Conservation (phyloP, 2,888 invertebrate genomes). For the Litoditis marina region DNA sequence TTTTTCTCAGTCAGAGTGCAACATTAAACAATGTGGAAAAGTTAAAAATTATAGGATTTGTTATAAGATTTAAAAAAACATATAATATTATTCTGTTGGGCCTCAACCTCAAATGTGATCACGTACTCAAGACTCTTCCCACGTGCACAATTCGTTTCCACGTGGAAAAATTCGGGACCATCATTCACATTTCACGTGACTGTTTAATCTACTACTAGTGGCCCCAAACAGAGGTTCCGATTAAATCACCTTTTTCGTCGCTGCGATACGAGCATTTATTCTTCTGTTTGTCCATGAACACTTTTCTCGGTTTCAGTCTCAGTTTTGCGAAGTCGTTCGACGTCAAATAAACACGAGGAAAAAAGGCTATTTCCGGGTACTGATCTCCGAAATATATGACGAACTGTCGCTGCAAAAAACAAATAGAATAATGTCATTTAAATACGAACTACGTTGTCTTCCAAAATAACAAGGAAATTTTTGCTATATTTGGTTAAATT, state of each 20-base stretch:
- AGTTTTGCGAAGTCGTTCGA: constrained; percentile 6
- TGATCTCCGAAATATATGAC: constrained; percentile 16
- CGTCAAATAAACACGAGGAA: constrained; percentile 13
- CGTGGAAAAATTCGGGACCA: too few species aligned
- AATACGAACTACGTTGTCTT: background rate
- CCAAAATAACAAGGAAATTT: background rate
- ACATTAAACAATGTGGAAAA: background rate
- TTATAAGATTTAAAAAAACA: too few species aligned
- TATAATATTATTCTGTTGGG: too few species aligned
- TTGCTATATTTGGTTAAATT: background rate
- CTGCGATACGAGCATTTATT: constrained; percentile 7
- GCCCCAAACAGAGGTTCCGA: too few species aligned
- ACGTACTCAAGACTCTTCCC: too few species aligned
- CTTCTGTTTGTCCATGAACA: constrained; percentile 3
- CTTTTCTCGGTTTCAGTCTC: constrained; percentile 5
- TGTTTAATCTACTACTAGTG: too few species aligned
- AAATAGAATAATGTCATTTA: too few species aligned
- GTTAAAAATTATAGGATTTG: background rate
- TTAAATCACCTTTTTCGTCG: constrained; percentile 7
- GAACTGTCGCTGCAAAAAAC: constrained; percentile 10
- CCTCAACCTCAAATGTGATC: too few species aligned
- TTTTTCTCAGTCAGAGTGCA: too few species aligned
- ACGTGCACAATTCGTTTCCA: too few species aligned
- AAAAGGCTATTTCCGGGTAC: constrained; percentile 15
- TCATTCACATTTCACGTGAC: too few species aligned